phyloP scores from a whole-genome alignment of 1,140 invertebrate genomes.

The Caenorhabditis inopinata region DNA sequence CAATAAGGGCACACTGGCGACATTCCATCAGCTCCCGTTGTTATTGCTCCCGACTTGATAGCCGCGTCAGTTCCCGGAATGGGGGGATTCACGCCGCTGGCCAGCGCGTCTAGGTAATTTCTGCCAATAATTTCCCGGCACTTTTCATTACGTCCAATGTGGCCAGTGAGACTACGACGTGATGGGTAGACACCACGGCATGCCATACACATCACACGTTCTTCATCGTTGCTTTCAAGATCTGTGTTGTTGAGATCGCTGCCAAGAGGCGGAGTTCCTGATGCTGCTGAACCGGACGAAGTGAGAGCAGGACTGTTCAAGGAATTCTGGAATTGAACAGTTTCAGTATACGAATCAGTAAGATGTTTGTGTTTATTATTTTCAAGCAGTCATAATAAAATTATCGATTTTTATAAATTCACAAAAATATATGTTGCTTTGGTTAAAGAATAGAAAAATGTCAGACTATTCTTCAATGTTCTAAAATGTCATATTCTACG shows the following conservation, averaged over 20 bases:
- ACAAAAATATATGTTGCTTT: too few relatives aligned
- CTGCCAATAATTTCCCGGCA: slow-evolving; percentile 57
- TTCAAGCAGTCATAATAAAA: too few relatives aligned
- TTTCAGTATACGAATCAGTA: neutral
- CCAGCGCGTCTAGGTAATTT: slow-evolving; percentile 53
- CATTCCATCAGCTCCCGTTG: slow-evolving; percentile 40
- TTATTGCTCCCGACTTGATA: slow-evolving; percentile 28
- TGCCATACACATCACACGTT: slow-evolving; percentile 51
- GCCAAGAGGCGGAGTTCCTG: slow-evolving; percentile 10
- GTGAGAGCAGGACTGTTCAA: slow-evolving; percentile 18
- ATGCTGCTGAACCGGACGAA: neutral
- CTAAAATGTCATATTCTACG: too few relatives aligned
- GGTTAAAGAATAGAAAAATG: too few relatives aligned
- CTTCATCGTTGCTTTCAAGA: slow-evolving; percentile 36
- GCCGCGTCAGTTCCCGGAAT: slow-evolving; percentile 46
- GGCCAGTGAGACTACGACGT: slow-evolving; percentile 53
- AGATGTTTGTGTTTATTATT: too few relatives aligned
- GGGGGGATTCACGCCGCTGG: slow-evolving; percentile 23
- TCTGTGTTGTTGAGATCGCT: slow-evolving; percentile 23
- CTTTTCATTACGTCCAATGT: slow-evolving; percentile 55
- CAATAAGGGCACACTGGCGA: slow-evolving; percentile 57
- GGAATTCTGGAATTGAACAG: neutral
- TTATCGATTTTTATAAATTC: too few relatives aligned
- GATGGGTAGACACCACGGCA: slow-evolving; percentile 57
- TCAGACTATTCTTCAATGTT: too few relatives aligned